Conservation (phyloP, 2,888 invertebrate species). For the Psylliodes chrysocephalus region DNA sequence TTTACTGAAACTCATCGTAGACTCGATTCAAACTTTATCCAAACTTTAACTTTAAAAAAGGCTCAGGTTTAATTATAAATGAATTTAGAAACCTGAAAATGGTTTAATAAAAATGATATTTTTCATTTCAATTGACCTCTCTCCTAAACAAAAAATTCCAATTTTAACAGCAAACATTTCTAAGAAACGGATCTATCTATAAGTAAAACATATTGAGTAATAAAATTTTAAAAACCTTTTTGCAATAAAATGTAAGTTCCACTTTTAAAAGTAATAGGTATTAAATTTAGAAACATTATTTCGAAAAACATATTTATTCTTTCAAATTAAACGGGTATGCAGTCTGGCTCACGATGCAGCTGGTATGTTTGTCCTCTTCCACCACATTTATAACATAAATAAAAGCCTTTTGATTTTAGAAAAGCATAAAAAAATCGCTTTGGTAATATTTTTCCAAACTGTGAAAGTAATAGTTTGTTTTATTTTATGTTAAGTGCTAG, state of each 20-base stretch:
- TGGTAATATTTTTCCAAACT: not conserved
- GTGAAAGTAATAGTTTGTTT: not conserved
- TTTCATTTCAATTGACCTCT: too few relatives aligned
- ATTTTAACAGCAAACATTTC: too few relatives aligned
- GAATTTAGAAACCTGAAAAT: too few relatives aligned
- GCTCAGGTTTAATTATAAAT: too few relatives aligned
- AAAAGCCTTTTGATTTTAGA: not conserved
- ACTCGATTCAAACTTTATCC: too few relatives aligned
- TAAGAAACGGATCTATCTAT: too few relatives aligned
- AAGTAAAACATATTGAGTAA: not conserved
- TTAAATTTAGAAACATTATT: slow-evolving; percentile 1
- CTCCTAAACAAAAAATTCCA: too few relatives aligned
- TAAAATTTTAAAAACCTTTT: not conserved
- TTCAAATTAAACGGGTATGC: not conserved
- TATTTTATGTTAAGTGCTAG: not conserved
- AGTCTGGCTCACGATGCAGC: too few relatives aligned
- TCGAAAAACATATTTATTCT: slow-evolving; percentile 3
- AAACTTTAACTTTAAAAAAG: too few relatives aligned
- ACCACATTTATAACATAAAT: not conserved
- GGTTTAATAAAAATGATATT: too few relatives aligned
- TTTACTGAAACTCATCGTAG: too few relatives aligned
- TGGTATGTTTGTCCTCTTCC: not conserved
- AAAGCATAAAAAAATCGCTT: not conserved
- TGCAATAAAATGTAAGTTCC: not conserved
- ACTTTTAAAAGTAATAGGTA: not conserved